Evolutionary conservation across 2,888 invertebrate species (phyloP).

Genomic region (Protodeltote pygarga): DNA sequence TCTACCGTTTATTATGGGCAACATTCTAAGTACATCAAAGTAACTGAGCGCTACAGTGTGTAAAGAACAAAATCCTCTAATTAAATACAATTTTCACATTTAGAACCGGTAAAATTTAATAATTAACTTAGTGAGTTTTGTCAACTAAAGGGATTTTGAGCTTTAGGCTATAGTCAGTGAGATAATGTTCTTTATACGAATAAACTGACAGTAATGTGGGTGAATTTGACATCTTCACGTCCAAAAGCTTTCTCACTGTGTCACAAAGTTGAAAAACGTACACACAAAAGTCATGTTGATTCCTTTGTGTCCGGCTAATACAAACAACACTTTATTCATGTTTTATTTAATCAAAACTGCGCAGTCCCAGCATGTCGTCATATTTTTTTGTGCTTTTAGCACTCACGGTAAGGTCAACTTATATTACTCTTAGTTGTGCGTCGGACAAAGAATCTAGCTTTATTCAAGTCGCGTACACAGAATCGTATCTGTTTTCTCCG

Average conservation of each 20-base stretch:
- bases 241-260: slow-evolving; percentile 40
- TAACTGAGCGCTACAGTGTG: no score
- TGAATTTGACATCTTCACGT: slow-evolving; percentile 30
- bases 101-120: slow-evolving; percentile 13
- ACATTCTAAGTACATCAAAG: slow-evolving; percentile 30
- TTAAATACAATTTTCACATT: no score
- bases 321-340: slow-evolving; percentile 42
- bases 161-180: not conserved
- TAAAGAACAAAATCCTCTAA: no score
- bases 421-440: slow-evolving; percentile 39
- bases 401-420: slow-evolving; percentile 52
- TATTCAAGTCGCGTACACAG: slow-evolving; percentile 47
- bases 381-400: slow-evolving; percentile 59
- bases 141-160: slow-evolving; percentile 7
- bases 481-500: slow-evolving; percentile 56
- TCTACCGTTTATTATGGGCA: slow-evolving; percentile 21
- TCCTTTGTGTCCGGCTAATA: slow-evolving; percentile 45
- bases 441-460: slow-evolving; percentile 48
- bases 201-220: slow-evolving; percentile 10
- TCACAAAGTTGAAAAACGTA: slow-evolving; percentile 30
- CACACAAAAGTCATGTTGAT: slow-evolving; percentile 37
- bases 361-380: slow-evolving; percentile 44
- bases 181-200: slow-evolving; percentile 14
- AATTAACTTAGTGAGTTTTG: slow-evolving; percentile 8
- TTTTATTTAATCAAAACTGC: slow-evolving; percentile 57